Evolutionary conservation across 2,888 invertebrate genomes (phyloP), one percentile per base, ranked within the genome.

Genomic region (Alentia gelatinosa): DNA sequence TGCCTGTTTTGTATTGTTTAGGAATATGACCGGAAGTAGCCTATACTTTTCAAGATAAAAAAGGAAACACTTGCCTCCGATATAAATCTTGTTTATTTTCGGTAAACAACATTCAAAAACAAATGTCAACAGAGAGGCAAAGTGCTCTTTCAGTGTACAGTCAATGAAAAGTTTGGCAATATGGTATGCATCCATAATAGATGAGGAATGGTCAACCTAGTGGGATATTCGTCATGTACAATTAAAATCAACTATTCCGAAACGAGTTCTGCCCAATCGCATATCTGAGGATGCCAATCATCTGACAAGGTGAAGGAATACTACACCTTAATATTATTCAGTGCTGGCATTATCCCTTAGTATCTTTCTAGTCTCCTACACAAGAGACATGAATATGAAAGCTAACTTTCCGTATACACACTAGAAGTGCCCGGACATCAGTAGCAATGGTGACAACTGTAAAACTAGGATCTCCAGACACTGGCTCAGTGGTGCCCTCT

Each of bases 41-140:
- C n/a, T n/a, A n/a, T n/a, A n/a, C n/a, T n/a, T n/a, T n/a, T n/a
- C n/a, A n/a, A n/a, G n/a, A n/a, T n/a, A n/a, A n/a, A n/a, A n/a
- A n/a, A n/a, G n/a, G n/a, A n/a, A n/a, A n/a, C n/a, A n/a, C n/a
- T n/a, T n/a, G n/a, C n/a, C n/a, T n/a, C n/a, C n/a, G n/a, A n/a
- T n/a, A n/a, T n/a, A n/a, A 56, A 56, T 68, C 68, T 12, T 68
- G 30, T 68, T 68, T 68, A 68, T 68, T 68, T 9, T 68, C 68
- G 30, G n/a, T 30, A 68, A 68, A 68, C 68, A 68, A 68, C 68
- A 68, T 30, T 68, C 30, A 68, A 68, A 68, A 68, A 68, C 68
- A 68, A 26, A 30, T 26, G 68, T 30, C 68, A 68, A 68, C 68
- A 68, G 68, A 19, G 68, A 68, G 47, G 33, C 68, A 68, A 68